A percentile compares a stretch with the other conserved stretches of the same genome.
Evolutionary conservation across 2,113 vertebrate species (phyloP).

Genomic region (Scolopax mira): DNA sequence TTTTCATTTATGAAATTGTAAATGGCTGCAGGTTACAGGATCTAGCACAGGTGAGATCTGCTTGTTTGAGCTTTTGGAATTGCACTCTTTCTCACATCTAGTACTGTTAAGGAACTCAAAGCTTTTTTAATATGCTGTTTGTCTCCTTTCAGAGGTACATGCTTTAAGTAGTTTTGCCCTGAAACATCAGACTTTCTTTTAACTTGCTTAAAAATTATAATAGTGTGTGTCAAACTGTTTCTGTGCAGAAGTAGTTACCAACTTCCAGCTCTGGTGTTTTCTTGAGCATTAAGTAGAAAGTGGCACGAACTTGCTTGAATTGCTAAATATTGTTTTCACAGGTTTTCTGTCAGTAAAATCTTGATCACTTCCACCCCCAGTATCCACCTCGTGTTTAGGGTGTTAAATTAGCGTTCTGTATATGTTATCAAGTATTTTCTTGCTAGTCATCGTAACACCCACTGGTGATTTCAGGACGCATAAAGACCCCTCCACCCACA

Average conservation of each 20-base stretch:
- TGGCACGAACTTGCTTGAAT: conserved; percentile 5
- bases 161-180: neutral
- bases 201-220: conserved; percentile 27
- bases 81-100: neutral
- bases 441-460: neutral
- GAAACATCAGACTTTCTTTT: conserved; percentile 12
- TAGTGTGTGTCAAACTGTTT: conserved; percentile 15
- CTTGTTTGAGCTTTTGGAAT: neutral
- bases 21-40: neutral
- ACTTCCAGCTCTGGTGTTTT: conserved; percentile 28
- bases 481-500: neutral
- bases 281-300: conserved; percentile 34
- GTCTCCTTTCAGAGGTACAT: neutral
- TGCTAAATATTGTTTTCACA: conserved; percentile 53
- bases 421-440: neutral
- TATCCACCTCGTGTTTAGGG: neutral
- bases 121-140: neutral
- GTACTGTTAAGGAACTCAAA: neutral
- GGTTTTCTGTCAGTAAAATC: conserved; percentile 12
- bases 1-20: neutral
- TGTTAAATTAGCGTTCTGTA: neutral
- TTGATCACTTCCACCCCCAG: neutral
- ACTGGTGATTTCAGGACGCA: neutral
- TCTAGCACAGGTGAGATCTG: neutral
- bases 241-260: conserved; percentile 42